phyloP scores from a whole-genome alignment of 2,888 invertebrate species.

The Drosophila ustulata region DNA sequence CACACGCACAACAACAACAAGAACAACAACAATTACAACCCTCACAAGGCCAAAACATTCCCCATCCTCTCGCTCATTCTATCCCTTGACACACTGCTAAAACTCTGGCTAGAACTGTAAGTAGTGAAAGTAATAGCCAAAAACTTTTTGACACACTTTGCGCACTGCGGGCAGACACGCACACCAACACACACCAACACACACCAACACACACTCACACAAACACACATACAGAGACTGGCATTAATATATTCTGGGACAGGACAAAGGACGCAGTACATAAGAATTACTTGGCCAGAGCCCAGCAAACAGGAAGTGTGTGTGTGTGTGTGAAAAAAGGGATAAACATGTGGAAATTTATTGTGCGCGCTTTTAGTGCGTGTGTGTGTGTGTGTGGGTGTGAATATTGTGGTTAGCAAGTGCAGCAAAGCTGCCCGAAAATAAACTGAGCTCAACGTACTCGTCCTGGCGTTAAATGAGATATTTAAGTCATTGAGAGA shows the following conservation, averaged over 20 bases:
- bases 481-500: conserved; percentile 76
- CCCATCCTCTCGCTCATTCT: not conserved
- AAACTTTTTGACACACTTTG: conserved; percentile 79
- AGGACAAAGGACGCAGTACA: conserved; percentile 50
- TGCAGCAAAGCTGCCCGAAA: conserved; percentile 50
- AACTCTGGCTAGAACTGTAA: conserved; percentile 52
- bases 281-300: conserved; percentile 48
- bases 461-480: conserved; percentile 81
- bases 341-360: conserved; percentile 76
- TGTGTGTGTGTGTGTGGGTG: conserved; percentile 16
- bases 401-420: conserved; percentile 46
- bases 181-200: conserved; percentile 31
- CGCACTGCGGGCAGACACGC: conserved; percentile 42
- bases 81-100: conserved; percentile 15
- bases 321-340: conserved; percentile 52
- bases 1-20: conserved; percentile 34
- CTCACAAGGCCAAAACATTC: conserved; percentile 23
- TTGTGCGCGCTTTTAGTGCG: conserved; percentile 61
- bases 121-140: conserved; percentile 78
- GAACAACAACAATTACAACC: conserved; percentile 30
- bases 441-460: conserved; percentile 55
- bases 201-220: not conserved
- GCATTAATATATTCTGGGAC: conserved; percentile 39
- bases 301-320: conserved; percentile 28
- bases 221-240: conserved; percentile 1